These are phyloP conservation scores for Falco biarmicus DNA, from an alignment of 2,797 vertebrate genomes.

Conservation along the genomic window DNA sequence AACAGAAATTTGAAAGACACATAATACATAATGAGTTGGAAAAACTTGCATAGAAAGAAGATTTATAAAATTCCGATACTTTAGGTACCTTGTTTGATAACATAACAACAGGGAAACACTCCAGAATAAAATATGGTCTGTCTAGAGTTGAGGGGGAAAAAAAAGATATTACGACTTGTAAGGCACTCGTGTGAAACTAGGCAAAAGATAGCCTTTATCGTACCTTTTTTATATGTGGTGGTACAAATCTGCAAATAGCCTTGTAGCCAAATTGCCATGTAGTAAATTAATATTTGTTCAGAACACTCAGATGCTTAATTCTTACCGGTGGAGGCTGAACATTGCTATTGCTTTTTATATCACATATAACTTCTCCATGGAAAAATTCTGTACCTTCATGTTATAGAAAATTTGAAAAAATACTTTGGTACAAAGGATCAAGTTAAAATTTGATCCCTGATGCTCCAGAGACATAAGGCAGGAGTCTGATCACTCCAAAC, in stretches of 20 bases:
- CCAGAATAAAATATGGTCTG: not conserved
- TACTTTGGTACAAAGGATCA: not conserved
- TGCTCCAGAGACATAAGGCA: not conserved
- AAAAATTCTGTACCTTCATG: not conserved
- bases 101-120: not conserved
- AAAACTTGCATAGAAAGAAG: not conserved
- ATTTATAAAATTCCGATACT: not conserved
- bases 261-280: not conserved
- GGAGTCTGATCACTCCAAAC: not conserved
- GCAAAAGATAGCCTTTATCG: not conserved
- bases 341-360: not conserved
- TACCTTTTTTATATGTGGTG: not conserved
- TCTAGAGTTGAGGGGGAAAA: accelerated
- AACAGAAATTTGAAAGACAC: not conserved
- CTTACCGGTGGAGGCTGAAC: not conserved
- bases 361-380: not conserved
- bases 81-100: not conserved
- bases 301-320: not conserved
- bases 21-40: accelerated
- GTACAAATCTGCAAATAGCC: not conserved
- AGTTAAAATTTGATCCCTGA: not conserved
- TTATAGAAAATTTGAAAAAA: not conserved
- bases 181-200: not conserved
- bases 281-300: not conserved
- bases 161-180: not conserved